Percentiles rank a stretch among this genome's conserved stretches.
Conservation (phyloP, 2,888 invertebrate species). For the Gnatocerus cornutus region DNA sequence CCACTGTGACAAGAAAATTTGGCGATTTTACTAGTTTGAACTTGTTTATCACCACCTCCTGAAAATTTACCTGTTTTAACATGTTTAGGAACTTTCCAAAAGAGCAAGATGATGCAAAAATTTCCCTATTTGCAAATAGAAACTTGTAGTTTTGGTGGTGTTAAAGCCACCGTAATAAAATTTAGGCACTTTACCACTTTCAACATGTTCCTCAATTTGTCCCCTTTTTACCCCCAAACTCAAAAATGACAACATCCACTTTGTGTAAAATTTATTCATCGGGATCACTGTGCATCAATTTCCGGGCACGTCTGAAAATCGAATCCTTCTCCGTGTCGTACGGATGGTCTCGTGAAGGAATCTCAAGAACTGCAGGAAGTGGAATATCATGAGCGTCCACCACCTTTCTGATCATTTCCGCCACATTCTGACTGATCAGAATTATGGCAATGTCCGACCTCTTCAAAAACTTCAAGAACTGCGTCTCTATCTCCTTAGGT, state of each 20-base stretch:
- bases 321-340: conserved; percentile 21
- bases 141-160: too few species aligned
- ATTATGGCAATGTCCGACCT: conserved; percentile 25
- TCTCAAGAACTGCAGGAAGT: conserved; percentile 23
- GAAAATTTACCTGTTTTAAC: too few species aligned
- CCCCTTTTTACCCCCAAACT: too few species aligned
- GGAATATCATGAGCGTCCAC: conserved; percentile 7
- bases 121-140: too few species aligned
- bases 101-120: too few species aligned
- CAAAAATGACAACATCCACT: not conserved
- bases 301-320: conserved; percentile 16
- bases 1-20: too few species aligned
- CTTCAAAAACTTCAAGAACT: conserved; percentile 13
- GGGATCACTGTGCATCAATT: not conserved
- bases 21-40: too few species aligned
- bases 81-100: too few species aligned
- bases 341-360: conserved; percentile 20
- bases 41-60: too few species aligned
- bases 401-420: conserved; percentile 17
- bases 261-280: not conserved
- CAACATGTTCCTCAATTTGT: too few species aligned
- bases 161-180: too few species aligned
- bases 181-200: too few species aligned
- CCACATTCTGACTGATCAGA: conserved; percentile 22
- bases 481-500: not conserved